A percentile compares a stretch with the other conserved stretches of the same genome.
These are phyloP conservation scores for Elaphurus davidianus DNA, from an alignment of 2,113 vertebrate species.

Conservation along the genomic window DNA sequence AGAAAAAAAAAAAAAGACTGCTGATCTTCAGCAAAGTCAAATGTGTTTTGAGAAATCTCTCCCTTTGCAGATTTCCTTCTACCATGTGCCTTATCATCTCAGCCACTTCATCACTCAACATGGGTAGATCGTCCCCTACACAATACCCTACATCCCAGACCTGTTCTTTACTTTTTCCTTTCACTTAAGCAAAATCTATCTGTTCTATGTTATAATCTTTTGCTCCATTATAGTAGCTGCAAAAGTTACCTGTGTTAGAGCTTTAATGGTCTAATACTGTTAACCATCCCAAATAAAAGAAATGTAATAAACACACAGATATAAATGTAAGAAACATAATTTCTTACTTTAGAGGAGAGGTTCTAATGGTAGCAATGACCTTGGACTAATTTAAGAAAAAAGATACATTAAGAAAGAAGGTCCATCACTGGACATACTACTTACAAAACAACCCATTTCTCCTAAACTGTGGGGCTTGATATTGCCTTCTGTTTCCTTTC, in stretches of 20 bases:
- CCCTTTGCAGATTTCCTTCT: neutral
- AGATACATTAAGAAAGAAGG: neutral
- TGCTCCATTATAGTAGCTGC: neutral
- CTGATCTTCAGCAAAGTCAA: neutral
- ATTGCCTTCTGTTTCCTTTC: neutral
- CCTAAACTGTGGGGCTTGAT: neutral
- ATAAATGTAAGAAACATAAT: neutral
- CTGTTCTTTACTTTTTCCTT: neutral
- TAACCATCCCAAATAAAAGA: constrained; percentile 26
- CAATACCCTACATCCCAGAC: neutral
- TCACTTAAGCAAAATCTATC: neutral
- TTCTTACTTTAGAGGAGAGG: neutral
- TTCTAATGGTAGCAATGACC: neutral
- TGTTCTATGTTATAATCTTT: neutral
- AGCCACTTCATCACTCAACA: neutral
- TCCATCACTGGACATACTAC: neutral
- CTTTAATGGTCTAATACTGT: neutral
- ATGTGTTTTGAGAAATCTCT: neutral
- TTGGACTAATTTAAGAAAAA: neutral
- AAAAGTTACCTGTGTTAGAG: neutral
- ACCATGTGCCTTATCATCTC: neutral
- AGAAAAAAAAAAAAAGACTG: neutral
- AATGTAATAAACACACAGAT: neutral
- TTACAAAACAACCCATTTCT: neutral
- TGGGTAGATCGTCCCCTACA: neutral